Conservation (phyloP, 2,888 invertebrate species). For the Chromoteleia sp. region DNA sequence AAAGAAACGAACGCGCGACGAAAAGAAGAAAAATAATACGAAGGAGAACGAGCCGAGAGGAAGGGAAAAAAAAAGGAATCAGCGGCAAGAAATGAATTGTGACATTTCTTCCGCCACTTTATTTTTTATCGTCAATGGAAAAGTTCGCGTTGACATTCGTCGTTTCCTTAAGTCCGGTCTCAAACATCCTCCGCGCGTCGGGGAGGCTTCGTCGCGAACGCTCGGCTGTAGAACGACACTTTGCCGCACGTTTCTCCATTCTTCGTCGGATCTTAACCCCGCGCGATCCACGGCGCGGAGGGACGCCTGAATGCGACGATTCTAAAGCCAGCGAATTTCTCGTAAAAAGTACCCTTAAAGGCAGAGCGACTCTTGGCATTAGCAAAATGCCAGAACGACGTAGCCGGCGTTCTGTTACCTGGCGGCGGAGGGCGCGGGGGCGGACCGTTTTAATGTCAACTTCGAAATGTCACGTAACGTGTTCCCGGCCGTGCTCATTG, state of each 20-base stretch:
- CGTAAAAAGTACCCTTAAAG: constrained; percentile 79
- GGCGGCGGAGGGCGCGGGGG: constrained; percentile 54
- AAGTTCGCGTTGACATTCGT: constrained; percentile 67
- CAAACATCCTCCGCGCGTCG: constrained; percentile 44
- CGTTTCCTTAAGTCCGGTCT: constrained; percentile 64
- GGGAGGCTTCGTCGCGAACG: constrained; percentile 63
- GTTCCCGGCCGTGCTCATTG: constrained; percentile 73
- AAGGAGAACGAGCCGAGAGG: not conserved
- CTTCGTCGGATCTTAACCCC: constrained; percentile 64
- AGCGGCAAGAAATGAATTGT: constrained; percentile 43
- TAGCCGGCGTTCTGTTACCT: constrained; percentile 70
- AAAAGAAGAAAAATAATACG: constrained; percentile 12
- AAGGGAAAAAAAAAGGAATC: constrained; percentile 1
- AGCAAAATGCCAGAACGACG: constrained; percentile 80
- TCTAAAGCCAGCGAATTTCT: constrained; percentile 76
- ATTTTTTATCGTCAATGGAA: constrained; percentile 61
- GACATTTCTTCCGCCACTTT: constrained; percentile 62
- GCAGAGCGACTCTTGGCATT: constrained; percentile 78
- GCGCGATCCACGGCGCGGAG: constrained; percentile 33
- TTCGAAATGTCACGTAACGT: constrained; percentile 82
- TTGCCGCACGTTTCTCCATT: constrained; percentile 61
- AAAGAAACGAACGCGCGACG: constrained; percentile 7
- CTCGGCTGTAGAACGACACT: constrained; percentile 59
- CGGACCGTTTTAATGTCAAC: constrained; percentile 79
- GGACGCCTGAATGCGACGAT: constrained; percentile 61